These are phyloP conservation scores for Heliocidaris erythrogramma DNA, from an alignment of 35 echinoderm and acorn worm species.

Conservation along the genomic window DNA sequence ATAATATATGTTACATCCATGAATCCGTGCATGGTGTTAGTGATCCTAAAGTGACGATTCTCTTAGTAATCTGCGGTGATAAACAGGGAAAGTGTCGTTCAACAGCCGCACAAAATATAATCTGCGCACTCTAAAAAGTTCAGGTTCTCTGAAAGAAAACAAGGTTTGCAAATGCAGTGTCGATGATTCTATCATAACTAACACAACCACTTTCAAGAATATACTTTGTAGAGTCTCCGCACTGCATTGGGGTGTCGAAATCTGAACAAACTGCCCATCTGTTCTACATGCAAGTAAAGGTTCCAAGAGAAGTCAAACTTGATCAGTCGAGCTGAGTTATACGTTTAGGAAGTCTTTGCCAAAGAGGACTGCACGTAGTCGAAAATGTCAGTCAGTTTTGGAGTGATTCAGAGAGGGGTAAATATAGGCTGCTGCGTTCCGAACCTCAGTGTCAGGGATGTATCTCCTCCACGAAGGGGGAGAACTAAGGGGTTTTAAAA, in stretches of 20 bases:
- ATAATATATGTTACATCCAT: neutral
- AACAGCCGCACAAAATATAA: neutral
- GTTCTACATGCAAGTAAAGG: neutral
- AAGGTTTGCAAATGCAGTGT: neutral
- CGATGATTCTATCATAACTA: neutral
- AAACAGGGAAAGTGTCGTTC: neutral
- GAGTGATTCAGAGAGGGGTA: constrained; percentile 9
- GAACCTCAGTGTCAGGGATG: neutral
- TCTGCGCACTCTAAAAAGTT: neutral
- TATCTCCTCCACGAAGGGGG: neutral
- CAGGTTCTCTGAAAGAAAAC: neutral
- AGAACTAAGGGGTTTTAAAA: neutral
- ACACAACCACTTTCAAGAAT: neutral
- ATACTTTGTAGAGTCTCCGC: neutral
- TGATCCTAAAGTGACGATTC: neutral
- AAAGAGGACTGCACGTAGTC: neutral
- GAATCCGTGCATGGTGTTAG: neutral
- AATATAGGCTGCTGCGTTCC: neutral
- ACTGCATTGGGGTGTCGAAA: neutral
- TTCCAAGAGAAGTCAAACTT: neutral
- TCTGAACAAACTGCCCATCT: neutral
- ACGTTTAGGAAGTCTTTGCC: neutral
- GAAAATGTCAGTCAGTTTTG: neutral
- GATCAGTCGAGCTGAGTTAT: neutral
- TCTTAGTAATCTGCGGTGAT: neutral